These are phyloP conservation scores for Campoletis raptor DNA, from an alignment of 2,888 invertebrate species.

Conservation along the genomic window DNA sequence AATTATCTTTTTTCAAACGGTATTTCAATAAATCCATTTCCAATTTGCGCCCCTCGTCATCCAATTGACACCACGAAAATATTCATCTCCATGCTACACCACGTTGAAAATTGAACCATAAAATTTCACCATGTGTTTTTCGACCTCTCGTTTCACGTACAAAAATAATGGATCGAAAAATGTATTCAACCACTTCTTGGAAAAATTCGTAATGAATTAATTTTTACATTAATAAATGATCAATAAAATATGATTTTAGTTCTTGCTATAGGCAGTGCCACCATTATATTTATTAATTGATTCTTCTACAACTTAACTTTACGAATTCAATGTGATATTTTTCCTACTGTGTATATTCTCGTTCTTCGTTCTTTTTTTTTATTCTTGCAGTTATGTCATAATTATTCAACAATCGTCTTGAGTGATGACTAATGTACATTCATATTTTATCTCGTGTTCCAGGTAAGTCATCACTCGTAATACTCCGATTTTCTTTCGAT, in stretches of 20 bases:
- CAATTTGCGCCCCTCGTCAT: background rate
- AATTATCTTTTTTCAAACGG: conserved; percentile 75
- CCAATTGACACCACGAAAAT: conserved; percentile 44
- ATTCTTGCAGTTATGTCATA: background rate
- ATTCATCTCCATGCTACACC: background rate
- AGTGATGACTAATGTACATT: conserved; percentile 2
- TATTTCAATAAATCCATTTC: conserved; percentile 69
- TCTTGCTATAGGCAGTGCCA: no score
- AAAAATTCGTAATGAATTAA: background rate
- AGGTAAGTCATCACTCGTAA: conserved; percentile 63
- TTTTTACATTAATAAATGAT: background rate
- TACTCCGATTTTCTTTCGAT: background rate
- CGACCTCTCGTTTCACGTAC: no score
- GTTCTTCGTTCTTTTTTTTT: background rate
- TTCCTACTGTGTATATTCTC: background rate
- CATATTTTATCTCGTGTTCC: conserved; percentile 51
- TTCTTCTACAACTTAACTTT: background rate
- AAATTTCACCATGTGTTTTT: no score
- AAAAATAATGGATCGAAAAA: no score
- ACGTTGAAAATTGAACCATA: background rate
- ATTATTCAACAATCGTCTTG: background rate
- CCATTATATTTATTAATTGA: background rate
- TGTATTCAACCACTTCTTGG: background rate
- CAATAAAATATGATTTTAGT: background rate
- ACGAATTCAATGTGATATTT: background rate